A percentile compares a stretch with the other conserved stretches of the same genome.
These are phyloP conservation scores for Trematomus bernacchii DNA, from an alignment of 2,797 vertebrate genomes.

Conservation along the genomic window DNA sequence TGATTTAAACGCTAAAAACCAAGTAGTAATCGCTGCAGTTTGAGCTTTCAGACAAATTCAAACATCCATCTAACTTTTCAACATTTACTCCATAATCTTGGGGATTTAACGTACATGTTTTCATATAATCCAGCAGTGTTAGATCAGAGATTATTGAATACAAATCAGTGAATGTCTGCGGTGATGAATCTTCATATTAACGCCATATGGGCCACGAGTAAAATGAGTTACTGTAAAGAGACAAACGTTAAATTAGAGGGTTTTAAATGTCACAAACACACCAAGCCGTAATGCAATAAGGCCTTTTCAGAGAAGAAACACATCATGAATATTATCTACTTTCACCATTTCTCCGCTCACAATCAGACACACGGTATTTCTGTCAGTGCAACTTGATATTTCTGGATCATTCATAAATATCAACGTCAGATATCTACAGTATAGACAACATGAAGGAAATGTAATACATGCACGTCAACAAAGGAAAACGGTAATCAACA, in stretches of 20 bases:
- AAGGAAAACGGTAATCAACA: conserved; percentile 33
- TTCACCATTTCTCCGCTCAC: conserved; percentile 21
- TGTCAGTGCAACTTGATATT: conserved; percentile 57
- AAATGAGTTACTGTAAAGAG: neutral
- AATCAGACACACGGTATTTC: conserved; percentile 26
- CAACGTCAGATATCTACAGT: conserved; percentile 61
- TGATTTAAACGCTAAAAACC: neutral
- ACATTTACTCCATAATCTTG: neutral
- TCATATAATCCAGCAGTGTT: neutral
- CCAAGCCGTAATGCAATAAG: conserved; percentile 40
- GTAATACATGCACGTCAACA: conserved; percentile 50
- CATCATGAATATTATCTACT: conserved; percentile 18
- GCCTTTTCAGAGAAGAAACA: conserved; percentile 26
- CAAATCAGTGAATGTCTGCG: conserved; percentile 15
- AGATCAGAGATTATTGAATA: conserved; percentile 6
- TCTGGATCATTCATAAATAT: conserved; percentile 59
- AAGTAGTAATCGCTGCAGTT: conserved; percentile 16
- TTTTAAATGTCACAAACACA: conserved; percentile 29
- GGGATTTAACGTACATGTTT: neutral
- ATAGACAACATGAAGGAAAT: conserved; percentile 42
- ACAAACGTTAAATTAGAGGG: conserved; percentile 26
- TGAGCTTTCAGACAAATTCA: conserved; percentile 21
- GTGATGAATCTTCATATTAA: conserved; percentile 8
- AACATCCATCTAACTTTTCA: neutral
- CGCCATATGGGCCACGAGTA: neutral